A percentile compares a stretch with the other conserved stretches of the same genome.
These are phyloP conservation scores for Perca schrenkii DNA, from an alignment of 2,113 vertebrate genomes.

Conservation along the genomic window DNA sequence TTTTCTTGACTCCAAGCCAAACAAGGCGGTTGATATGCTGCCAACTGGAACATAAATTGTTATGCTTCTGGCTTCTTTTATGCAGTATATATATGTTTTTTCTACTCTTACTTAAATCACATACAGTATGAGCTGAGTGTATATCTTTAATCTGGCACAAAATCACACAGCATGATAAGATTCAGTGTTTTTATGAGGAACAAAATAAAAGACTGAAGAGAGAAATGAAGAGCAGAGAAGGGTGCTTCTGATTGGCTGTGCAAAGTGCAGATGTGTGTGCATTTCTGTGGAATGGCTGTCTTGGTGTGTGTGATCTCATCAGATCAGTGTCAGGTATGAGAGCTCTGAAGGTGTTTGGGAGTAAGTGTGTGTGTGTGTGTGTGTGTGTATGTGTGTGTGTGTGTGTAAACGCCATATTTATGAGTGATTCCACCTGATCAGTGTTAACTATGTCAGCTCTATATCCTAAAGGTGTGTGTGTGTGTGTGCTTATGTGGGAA, in stretches of 20 bases:
- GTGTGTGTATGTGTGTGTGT: conserved; percentile 4
- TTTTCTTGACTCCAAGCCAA: conserved; percentile 34
- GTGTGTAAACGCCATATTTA: conserved; percentile 1
- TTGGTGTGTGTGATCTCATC: conserved; percentile 39
- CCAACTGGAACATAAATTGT: conserved; percentile 45
- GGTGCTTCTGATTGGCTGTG: background rate
- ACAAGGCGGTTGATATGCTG: conserved; percentile 29
- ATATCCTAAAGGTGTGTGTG: conserved; percentile 12
- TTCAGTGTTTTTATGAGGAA: background rate
- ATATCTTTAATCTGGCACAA: conserved; percentile 34
- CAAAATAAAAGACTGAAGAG: background rate
- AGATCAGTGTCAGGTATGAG: conserved; percentile 61
- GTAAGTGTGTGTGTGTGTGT: conserved; percentile 9
- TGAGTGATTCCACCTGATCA: conserved; percentile 62
- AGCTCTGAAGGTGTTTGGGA: conserved; percentile 28
- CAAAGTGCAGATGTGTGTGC: conserved; percentile 17
- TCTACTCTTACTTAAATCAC: background rate
- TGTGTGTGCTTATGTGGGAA: background rate
- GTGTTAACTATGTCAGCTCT: conserved; percentile 58
- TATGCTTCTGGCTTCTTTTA: conserved; percentile 19
- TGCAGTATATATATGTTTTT: background rate
- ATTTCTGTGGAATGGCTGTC: background rate
- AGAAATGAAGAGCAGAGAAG: background rate
- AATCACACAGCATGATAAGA: conserved; percentile 1
- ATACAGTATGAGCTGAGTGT: background rate